Evolutionary conservation across 2,888 invertebrate genomes (phyloP).

Genomic region (Danaus chrysippus): DNA sequence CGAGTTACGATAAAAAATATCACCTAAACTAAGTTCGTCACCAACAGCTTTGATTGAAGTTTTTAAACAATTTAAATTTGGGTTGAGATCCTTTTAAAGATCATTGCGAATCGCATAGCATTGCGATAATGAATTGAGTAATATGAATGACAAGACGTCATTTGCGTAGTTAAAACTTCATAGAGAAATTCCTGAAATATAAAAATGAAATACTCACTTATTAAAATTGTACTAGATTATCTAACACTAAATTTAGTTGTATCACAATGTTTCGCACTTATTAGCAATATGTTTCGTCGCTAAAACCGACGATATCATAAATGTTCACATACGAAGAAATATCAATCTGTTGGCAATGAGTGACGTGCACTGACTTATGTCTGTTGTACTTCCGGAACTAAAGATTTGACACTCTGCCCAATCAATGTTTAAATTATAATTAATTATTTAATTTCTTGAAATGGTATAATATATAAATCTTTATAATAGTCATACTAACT

Average conservation of each 20-base stretch:
- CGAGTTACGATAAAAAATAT: slow-evolving; percentile 52
- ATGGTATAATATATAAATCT: neutral
- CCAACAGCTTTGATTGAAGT: slow-evolving; percentile 7
- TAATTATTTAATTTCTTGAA: slow-evolving; percentile 1
- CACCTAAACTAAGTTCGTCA: slow-evolving; percentile 38
- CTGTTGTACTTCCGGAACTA: slow-evolving; percentile 60
- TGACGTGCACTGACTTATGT: slow-evolving; percentile 59
- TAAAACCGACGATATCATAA: slow-evolving; percentile 63
- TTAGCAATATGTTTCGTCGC: slow-evolving; percentile 65
- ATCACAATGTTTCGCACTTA: slow-evolving; percentile 72
- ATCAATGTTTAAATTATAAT: slow-evolving; percentile 34
- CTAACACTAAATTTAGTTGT: slow-evolving; percentile 67
- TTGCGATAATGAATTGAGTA: slow-evolving; percentile 67
- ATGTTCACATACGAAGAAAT: slow-evolving; percentile 47
- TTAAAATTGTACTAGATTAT: slow-evolving; percentile 71
- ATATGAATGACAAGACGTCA: slow-evolving; percentile 71
- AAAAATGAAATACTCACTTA: slow-evolving; percentile 64
- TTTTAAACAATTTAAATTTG: slow-evolving; percentile 35
- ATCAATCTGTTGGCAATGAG: slow-evolving; percentile 67
- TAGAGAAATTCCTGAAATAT: slow-evolving; percentile 42
- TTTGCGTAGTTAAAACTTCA: slow-evolving; percentile 58
- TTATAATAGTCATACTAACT: too few relatives aligned
- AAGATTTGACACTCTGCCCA: slow-evolving; percentile 45
- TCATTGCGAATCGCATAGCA: slow-evolving; percentile 21
- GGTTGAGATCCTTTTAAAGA: slow-evolving; percentile 34